Evolutionary conservation across 2,113 vertebrate genomes (phyloP).

Genomic region (Dasyurus viverrinus): DNA sequence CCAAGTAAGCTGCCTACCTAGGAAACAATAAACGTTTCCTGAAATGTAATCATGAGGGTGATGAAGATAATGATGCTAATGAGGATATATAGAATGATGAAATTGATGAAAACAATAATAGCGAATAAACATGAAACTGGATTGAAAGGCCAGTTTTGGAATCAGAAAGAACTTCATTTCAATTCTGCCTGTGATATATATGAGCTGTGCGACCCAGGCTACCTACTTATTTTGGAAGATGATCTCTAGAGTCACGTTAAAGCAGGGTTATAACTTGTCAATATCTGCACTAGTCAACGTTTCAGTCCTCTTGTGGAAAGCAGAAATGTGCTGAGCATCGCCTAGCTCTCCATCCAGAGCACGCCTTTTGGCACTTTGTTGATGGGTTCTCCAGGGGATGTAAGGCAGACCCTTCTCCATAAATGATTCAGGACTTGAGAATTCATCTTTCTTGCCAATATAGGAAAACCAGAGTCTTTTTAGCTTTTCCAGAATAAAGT

Average conservation of each 20-base stretch:
- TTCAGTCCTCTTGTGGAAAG: slow-evolving; percentile 49
- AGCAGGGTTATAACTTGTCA: slow-evolving; percentile 12
- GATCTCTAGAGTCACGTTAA: slow-evolving; percentile 22
- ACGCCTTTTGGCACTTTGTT: slow-evolving; percentile 63
- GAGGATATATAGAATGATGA: neutral
- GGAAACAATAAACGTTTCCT: neutral
- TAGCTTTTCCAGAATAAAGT: neutral
- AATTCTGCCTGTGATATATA: neutral
- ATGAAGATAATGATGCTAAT: neutral
- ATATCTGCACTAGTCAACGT: slow-evolving; percentile 32
- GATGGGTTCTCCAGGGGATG: slow-evolving; percentile 53
- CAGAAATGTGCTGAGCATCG: neutral
- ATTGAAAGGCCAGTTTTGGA: too few relatives aligned
- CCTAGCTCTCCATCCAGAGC: slow-evolving; percentile 39
- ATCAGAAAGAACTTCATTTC: neutral
- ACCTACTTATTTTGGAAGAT: neutral
- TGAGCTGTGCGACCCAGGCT: neutral
- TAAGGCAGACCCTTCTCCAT: slow-evolving; percentile 43
- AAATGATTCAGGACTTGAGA: slow-evolving; percentile 65
- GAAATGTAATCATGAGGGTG: neutral
- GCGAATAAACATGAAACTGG: neutral
- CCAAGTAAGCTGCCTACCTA: neutral
- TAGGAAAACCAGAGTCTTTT: slow-evolving; percentile 62
- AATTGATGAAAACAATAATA: neutral
- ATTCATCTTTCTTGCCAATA: slow-evolving; percentile 68